Conservation (phyloP, 1,140 invertebrate genomes). For the Drosophila mauritiana region DNA sequence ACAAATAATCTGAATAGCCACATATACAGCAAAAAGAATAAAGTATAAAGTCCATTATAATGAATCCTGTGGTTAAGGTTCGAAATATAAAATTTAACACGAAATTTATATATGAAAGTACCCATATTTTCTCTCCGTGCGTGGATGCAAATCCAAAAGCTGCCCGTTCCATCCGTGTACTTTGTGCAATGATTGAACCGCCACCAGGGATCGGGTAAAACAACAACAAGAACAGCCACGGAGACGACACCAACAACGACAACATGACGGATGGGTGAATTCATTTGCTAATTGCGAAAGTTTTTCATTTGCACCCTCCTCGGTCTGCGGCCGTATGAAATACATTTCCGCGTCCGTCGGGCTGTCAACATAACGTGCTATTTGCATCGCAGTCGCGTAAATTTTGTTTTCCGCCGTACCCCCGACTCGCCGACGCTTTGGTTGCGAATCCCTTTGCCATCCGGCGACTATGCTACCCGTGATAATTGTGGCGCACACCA, state of each 20-base stretch:
- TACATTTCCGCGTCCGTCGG: constrained; percentile 38
- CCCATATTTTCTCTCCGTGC: neutral
- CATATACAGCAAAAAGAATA: too few relatives aligned
- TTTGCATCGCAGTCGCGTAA: constrained; percentile 59
- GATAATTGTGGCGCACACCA: constrained; percentile 40
- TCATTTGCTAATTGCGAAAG: constrained; percentile 84
- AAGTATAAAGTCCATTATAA: too few relatives aligned
- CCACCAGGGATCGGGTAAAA: constrained; percentile 62
- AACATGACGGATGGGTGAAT: constrained; percentile 83
- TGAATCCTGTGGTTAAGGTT: too few relatives aligned
- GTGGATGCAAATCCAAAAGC: neutral
- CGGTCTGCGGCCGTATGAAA: constrained; percentile 43
- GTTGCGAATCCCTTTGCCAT: neutral
- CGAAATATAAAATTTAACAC: too few relatives aligned
- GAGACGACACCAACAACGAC: constrained; percentile 38
- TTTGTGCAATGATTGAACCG: constrained; percentile 72
- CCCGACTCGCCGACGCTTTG: neutral
- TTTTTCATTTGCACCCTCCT: constrained; percentile 63
- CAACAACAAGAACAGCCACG: constrained; percentile 30
- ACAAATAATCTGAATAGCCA: too few relatives aligned
- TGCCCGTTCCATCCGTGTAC: constrained; percentile 17
- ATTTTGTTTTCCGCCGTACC: constrained; percentile 45
- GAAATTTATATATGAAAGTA: neutral
- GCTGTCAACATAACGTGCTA: constrained; percentile 65
- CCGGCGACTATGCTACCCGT: constrained; percentile 4